These are phyloP conservation scores for Scomber japonicus DNA, from an alignment of 2,113 vertebrate species.

Conservation along the genomic window DNA sequence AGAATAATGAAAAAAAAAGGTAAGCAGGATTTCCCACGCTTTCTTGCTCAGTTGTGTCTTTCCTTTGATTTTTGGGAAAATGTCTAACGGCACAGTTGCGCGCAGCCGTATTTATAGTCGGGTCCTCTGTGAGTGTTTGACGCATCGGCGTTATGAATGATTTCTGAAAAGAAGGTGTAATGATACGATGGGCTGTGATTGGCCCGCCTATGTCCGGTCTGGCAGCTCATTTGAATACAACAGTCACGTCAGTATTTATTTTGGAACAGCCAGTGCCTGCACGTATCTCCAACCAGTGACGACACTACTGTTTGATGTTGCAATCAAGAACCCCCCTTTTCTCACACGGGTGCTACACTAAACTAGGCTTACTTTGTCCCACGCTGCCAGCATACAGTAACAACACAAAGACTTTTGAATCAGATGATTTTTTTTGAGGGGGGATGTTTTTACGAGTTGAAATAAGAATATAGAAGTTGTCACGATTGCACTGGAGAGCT, in stretches of 20 bases:
- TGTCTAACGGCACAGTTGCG: slow-evolving; percentile 77
- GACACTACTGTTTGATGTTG: slow-evolving; percentile 77
- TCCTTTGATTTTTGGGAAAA: slow-evolving; percentile 75
- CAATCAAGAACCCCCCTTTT: slow-evolving; percentile 55
- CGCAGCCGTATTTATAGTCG: slow-evolving; percentile 86
- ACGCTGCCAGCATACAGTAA: not conserved
- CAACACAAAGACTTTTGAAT: not conserved
- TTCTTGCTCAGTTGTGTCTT: slow-evolving; percentile 62
- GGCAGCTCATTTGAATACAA: slow-evolving; percentile 82
- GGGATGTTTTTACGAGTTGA: not conserved
- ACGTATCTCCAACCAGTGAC: slow-evolving; percentile 72
- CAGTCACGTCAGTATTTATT: slow-evolving; percentile 82
- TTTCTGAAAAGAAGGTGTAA: slow-evolving; percentile 87
- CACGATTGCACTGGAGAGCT: not conserved
- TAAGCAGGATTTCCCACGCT: slow-evolving; percentile 46
- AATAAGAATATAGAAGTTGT: not conserved
- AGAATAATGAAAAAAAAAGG: slow-evolving; percentile 34
- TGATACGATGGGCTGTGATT: slow-evolving; percentile 81
- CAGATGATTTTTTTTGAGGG: not conserved
- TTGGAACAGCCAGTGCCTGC: slow-evolving; percentile 75
- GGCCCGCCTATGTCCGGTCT: slow-evolving; percentile 73
- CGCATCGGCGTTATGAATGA: slow-evolving; percentile 88
- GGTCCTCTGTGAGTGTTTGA: slow-evolving; percentile 82
- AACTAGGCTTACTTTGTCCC: slow-evolving; percentile 13
- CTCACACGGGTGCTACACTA: slow-evolving; percentile 49